Evolutionary conservation across 2,888 invertebrate species (phyloP), one percentile per base, ranked within the genome.

Genomic region (Hanleya hanleyi): DNA sequence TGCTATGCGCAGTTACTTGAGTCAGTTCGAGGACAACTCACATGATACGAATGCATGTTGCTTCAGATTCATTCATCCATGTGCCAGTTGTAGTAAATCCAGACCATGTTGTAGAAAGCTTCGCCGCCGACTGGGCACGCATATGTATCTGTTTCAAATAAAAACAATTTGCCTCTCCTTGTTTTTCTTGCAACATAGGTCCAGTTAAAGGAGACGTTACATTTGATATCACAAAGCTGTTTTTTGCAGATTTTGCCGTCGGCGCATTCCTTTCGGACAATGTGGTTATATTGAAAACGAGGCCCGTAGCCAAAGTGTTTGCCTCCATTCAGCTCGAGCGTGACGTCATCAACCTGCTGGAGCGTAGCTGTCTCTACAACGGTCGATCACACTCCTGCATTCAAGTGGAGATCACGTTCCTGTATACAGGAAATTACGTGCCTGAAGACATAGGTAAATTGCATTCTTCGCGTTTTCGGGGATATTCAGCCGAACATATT

Each of bases 201-300:
- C n/a, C n/a, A n/a, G n/a, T n/a, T n/a, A n/a, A n/a, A n/a, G n/a
- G n/a, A n/a, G n/a, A 12, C 12, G 47, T 41, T 41, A 15, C n/a
- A 41, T 41, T 41, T 41, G 12, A 12, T 15, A 41, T n/a, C 47
- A 41, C 47, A 41, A 15, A 41, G 12, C n/a, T 41, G 12, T 12
- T 64, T 32, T n/a, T 64, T 37, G 15, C 64, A 64, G 64, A 64
- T 26, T 64, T 64, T 36, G 64, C 64, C 26, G 64, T 64, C 26
- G 64, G 64, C 2, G 18, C 64, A 3, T 64, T 64, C 36, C 37
- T 64, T 9, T 64, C 64, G 15, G 64, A 64, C 38, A 64, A 64
- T 36, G 64, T 64, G 35, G 64, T 64, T 22, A 12, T 64, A 12
- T n/a, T 64, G 26, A 35, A n/a, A n/a, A 22, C 64, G n/a, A 35